These are phyloP conservation scores for Cancer borealis DNA, from an alignment of 2,888 invertebrate species.

Conservation along the genomic window DNA sequence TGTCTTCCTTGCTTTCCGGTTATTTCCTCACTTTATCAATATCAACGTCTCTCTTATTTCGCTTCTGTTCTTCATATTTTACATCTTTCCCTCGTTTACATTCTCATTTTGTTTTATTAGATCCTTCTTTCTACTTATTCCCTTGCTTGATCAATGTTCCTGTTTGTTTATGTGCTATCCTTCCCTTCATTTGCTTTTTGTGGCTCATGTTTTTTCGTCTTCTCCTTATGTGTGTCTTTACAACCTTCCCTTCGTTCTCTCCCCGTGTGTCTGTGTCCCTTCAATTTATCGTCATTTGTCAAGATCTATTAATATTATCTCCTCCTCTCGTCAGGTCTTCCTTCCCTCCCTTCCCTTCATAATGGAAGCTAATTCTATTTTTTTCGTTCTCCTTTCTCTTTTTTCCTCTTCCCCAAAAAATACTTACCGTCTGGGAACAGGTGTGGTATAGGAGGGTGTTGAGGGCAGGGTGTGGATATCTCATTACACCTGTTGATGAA, in stretches of 20 bases:
- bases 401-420: background rate
- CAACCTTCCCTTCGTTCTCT: background rate
- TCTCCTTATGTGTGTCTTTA: too few species aligned
- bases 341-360: conserved; percentile 8
- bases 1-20: background rate
- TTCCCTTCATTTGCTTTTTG: too few species aligned
- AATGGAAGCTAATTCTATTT: background rate
- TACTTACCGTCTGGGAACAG: background rate
- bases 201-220: too few species aligned
- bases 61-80: background rate
- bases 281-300: conserved; percentile 2
- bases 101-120: too few species aligned
- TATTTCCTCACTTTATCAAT: background rate
- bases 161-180: too few species aligned
- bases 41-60: background rate
- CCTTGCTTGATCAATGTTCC: too few species aligned
- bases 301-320: conserved; percentile 27
- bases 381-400: background rate
- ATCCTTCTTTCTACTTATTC: too few species aligned
- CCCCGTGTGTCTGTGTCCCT: background rate
- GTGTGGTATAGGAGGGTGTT: background rate
- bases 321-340: background rate
- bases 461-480: conserved; percentile 1
- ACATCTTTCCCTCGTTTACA: background rate
- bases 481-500: background rate